These are phyloP conservation scores for Disparrhopalites patrizii DNA, from an alignment of 2,888 invertebrate genomes.

Conservation along the genomic window DNA sequence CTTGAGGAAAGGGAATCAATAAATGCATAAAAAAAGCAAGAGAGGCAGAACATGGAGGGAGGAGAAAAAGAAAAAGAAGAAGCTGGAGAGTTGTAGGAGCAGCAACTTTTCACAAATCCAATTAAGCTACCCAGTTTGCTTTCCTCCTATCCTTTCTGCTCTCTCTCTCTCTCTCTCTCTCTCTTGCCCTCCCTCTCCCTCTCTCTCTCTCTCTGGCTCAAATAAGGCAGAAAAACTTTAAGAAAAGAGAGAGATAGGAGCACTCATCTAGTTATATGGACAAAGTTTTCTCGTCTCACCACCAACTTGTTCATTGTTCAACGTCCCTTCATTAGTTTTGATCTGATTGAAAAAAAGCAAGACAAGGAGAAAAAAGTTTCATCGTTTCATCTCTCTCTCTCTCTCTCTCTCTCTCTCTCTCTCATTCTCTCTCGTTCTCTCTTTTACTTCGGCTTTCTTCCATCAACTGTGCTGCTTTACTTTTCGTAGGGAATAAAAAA, in stretches of 20 bases:
- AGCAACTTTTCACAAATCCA: conserved; percentile 11
- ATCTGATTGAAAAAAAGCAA: conserved; percentile 14
- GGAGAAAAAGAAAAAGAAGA: too few relatives aligned
- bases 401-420: too few relatives aligned
- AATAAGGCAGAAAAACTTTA: background rate
- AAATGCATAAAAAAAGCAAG: conserved; percentile 12
- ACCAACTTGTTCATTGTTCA: background rate
- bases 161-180: too few relatives aligned
- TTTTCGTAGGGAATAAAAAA: too few relatives aligned
- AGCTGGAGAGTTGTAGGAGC: background rate
- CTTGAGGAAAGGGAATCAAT: conserved; percentile 10
- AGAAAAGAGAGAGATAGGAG: background rate
- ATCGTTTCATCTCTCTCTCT: conserved; percentile 2
- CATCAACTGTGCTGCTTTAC: too few relatives aligned
- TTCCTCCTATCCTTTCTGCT: too few relatives aligned
- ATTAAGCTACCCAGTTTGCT: conserved; percentile 21
- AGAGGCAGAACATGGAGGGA: background rate
- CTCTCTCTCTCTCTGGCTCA: background rate
- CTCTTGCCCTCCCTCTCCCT: too few relatives aligned
- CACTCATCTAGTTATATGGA: conserved; percentile 10
- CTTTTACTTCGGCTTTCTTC: too few relatives aligned
- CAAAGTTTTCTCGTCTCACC: conserved; percentile 3
- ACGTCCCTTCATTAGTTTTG: conserved; percentile 7
- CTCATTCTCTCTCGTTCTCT: too few relatives aligned
- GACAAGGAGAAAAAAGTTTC: conserved; percentile 1